Conservation (phyloP, 92 coral and sea anemone species). For the Montipora capitata region DNA sequence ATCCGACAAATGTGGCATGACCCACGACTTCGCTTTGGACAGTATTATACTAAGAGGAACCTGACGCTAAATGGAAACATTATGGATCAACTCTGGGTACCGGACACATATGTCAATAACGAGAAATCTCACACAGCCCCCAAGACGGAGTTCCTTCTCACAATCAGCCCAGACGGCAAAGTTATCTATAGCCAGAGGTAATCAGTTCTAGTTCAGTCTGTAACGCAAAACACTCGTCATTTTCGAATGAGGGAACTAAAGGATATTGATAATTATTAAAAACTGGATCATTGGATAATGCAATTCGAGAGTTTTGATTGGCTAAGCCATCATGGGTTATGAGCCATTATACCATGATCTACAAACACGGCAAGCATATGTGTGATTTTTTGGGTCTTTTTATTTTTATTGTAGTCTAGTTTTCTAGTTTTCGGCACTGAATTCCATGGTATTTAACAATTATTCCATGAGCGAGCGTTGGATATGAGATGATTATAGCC, state of each 20-base stretch:
- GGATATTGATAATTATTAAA: neutral
- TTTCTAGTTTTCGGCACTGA: no score
- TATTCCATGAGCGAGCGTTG: no score
- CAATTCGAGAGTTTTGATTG: no score
- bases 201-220: neutral
- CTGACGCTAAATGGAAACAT: constrained; percentile 88
- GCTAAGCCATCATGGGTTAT: no score
- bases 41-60: constrained; percentile 75
- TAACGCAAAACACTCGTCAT: neutral
- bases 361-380: no score
- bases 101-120: constrained; percentile 93
- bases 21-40: constrained; percentile 81
- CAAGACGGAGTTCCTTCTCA: constrained; percentile 82
- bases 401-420: no score
- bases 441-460: no score
- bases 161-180: constrained; percentile 73
- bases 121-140: constrained; percentile 90
- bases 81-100: constrained; percentile 92
- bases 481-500: no score
- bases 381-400: no score
- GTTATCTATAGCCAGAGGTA: constrained; percentile 69
- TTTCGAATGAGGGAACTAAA: neutral
- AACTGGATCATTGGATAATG: no score
- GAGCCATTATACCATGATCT: no score
- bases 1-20: constrained; percentile 92